Conservation (phyloP, 2,888 invertebrate genomes). For the Diogma glabrata region DNA sequence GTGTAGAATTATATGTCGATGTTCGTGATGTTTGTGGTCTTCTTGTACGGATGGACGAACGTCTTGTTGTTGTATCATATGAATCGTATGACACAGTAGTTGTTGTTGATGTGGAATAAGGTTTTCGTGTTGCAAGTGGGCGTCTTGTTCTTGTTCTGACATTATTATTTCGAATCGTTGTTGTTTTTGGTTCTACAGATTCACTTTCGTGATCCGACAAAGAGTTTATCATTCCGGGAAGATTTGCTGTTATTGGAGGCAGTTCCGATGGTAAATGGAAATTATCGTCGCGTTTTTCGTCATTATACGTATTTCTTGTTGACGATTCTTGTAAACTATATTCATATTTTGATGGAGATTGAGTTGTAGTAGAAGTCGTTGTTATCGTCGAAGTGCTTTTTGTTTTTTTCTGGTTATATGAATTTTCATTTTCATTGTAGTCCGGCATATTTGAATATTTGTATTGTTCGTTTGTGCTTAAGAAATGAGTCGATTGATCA, state of each 20-base stretch:
- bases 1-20: conserved; percentile 19
- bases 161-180: conserved; percentile 39
- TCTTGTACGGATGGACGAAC: conserved; percentile 33
- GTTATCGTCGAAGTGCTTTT: no score
- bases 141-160: conserved; percentile 43
- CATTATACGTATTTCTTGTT: no score
- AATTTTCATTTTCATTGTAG: no score
- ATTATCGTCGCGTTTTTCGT: no score
- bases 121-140: conserved; percentile 30
- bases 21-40: conserved; percentile 29
- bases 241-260: conserved; percentile 44
- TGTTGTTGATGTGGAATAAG: conserved; percentile 29
- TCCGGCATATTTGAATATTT: no score
- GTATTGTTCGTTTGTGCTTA: no score
- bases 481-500: no score
- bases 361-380: no score
- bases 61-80: conserved; percentile 27
- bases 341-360: no score
- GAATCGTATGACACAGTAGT: conserved; percentile 25
- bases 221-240: conserved; percentile 49
- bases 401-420: no score
- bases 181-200: conserved; percentile 30
- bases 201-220: conserved; percentile 38
- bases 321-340: no score
- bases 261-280: conserved; percentile 44